Conservation (phyloP, 2,888 invertebrate species). For the Hipparchia sbordonii region DNA sequence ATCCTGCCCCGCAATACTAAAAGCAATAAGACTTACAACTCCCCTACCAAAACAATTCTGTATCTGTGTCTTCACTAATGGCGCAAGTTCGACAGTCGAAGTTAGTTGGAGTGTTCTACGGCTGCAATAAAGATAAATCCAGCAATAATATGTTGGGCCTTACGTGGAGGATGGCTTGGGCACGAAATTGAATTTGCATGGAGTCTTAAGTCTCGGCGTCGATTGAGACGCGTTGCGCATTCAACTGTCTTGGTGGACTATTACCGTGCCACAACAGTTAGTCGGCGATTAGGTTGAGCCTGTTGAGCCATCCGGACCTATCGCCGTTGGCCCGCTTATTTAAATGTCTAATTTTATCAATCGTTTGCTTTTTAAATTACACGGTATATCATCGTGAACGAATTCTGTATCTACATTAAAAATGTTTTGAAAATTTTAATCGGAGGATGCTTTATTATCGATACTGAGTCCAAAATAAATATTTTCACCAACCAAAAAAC, state of each 20-base stretch:
- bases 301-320: conserved; percentile 49
- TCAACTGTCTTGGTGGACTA: conserved; percentile 66
- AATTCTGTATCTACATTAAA: too few species aligned
- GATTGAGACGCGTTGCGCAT: conserved; percentile 66
- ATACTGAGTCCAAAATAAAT: too few species aligned
- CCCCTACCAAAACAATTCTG: conserved; percentile 81
- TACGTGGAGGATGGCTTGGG: conserved; percentile 78
- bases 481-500: background rate
- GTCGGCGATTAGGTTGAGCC: conserved; percentile 63
- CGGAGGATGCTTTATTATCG: too few species aligned
- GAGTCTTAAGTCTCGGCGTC: conserved; percentile 76
- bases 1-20: conserved; percentile 72
- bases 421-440: too few species aligned
- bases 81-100: conserved; percentile 82
- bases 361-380: background rate
- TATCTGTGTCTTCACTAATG: conserved; percentile 83
- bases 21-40: conserved; percentile 83
- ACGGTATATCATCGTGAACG: background rate
- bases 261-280: conserved; percentile 68
- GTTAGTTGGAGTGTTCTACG: conserved; percentile 81
- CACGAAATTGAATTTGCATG: conserved; percentile 83
- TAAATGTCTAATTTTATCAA: conserved; percentile 40
- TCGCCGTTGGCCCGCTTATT: conserved; percentile 27
- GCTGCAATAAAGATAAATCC: conserved; percentile 83
- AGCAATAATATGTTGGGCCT: conserved; percentile 82